Evolutionary conservation across 2,113 vertebrate species (phyloP).

Genomic region (Bettongia penicillata): DNA sequence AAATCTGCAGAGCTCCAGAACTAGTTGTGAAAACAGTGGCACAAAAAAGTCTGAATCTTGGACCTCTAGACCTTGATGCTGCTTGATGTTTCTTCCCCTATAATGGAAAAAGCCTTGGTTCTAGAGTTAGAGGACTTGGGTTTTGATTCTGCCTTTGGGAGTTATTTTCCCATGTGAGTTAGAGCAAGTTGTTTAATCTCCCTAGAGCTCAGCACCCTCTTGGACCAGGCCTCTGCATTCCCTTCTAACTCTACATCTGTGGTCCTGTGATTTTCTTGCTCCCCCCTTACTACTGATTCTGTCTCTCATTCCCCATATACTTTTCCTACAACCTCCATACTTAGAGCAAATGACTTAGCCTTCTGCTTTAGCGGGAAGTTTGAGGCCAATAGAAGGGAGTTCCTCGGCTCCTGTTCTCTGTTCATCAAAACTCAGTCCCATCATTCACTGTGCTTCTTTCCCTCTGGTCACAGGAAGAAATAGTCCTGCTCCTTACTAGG

Average conservation of each 20-base stretch:
- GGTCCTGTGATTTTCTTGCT: background rate
- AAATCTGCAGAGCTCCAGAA: too few relatives aligned
- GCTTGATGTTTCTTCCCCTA: background rate
- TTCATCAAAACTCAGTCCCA: background rate
- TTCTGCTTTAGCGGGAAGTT: background rate
- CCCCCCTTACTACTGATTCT: background rate
- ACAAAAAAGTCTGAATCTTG: too few relatives aligned
- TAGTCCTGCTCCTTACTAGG: background rate
- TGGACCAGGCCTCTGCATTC: background rate
- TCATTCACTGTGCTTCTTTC: background rate
- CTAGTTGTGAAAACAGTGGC: too few relatives aligned
- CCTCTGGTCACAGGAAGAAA: background rate
- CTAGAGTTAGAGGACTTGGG: background rate
- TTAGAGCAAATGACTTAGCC: background rate
- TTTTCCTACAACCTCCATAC: background rate
- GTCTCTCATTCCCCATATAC: background rate
- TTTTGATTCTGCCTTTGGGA: background rate
- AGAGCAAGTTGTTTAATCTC: background rate
- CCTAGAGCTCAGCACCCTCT: background rate
- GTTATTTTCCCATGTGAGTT: background rate
- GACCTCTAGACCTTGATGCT: background rate
- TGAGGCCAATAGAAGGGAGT: background rate
- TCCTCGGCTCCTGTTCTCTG: background rate
- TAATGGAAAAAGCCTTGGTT: background rate
- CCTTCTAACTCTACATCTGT: too few relatives aligned